These are phyloP conservation scores for Crotalus viridis DNA, from an alignment of 2,113 vertebrate species.

Conservation along the genomic window DNA sequence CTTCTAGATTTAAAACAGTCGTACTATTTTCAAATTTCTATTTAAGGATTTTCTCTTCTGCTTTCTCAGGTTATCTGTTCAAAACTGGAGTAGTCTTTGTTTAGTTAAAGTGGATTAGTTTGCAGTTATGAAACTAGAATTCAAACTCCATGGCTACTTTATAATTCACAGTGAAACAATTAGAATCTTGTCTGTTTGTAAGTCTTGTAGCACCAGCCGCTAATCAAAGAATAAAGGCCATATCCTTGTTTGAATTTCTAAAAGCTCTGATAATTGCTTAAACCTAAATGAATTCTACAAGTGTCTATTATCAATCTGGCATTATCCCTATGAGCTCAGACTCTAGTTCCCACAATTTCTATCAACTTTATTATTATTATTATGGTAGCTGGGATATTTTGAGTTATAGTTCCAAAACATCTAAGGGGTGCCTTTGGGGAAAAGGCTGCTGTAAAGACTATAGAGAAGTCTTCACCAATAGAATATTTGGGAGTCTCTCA, in stretches of 20 bases:
- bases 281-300: not conserved
- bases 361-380: not conserved
- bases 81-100: not conserved
- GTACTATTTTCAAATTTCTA: not conserved
- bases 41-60: not conserved
- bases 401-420: not conserved
- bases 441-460: not conserved
- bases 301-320: not conserved
- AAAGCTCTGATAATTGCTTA: not conserved
- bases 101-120: not conserved
- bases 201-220: not conserved
- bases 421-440: not conserved
- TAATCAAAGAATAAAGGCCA: not conserved
- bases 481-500: not conserved
- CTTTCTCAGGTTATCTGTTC: not conserved
- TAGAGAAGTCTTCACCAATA: not conserved
- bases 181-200: not conserved
- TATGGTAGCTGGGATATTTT: not conserved
- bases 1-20: not conserved
- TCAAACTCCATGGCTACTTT: not conserved
- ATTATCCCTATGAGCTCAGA: not conserved
- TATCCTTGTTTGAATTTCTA: not conserved
- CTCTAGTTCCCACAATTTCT: not conserved
- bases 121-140: not conserved
- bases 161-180: not conserved